These are phyloP conservation scores for Clarias macrocephalus DNA, from an alignment of 2,113 vertebrate genomes.

Conservation along the genomic window DNA sequence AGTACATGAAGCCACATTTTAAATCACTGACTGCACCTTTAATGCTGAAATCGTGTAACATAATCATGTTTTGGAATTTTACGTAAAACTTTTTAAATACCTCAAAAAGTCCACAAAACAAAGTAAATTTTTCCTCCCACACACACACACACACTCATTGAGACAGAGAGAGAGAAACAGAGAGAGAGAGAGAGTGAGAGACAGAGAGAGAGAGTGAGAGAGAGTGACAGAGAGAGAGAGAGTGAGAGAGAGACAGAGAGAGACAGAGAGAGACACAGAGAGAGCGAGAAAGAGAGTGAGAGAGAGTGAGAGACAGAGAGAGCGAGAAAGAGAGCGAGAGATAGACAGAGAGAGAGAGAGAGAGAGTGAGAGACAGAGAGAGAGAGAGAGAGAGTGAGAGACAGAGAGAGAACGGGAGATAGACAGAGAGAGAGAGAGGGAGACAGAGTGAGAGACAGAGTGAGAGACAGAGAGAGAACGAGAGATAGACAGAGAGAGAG, in stretches of 20 bases:
- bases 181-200: neutral
- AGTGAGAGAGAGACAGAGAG: neutral
- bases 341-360: neutral
- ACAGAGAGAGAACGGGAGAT: neutral
- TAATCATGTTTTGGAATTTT: neutral
- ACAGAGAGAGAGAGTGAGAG: neutral
- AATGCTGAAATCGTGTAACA: neutral
- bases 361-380: no score
- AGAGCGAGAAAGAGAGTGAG: neutral
- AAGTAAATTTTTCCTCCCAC: neutral
- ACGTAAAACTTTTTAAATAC: neutral
- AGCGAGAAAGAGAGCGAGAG: neutral
- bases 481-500: neutral
- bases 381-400: no score
- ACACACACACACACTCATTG: conserved; percentile 70
- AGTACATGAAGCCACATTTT: no score
- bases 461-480: no score
- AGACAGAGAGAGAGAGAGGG: neutral
- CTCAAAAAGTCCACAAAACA: neutral
- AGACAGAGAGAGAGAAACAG: neutral
- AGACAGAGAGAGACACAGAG: no score
- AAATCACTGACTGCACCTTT: neutral
- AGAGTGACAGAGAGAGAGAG: neutral
- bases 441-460: neutral
- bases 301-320: neutral